These are phyloP conservation scores for Ennomos quercinarius DNA, from an alignment of 2,888 invertebrate species.

Conservation along the genomic window DNA sequence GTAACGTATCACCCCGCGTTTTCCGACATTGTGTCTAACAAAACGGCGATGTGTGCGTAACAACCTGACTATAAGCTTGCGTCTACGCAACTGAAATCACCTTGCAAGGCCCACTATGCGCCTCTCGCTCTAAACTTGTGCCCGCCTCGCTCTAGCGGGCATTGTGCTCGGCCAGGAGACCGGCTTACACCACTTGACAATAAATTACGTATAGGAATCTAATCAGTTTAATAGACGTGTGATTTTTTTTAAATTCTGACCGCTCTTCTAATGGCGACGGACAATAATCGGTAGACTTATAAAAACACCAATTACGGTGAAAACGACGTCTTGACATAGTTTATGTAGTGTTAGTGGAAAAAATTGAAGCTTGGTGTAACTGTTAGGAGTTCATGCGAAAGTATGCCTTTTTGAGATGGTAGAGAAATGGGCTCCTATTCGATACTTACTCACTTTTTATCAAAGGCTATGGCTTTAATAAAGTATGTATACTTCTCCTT, in stretches of 20 bases:
- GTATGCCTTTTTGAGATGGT: background rate
- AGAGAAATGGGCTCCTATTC: no score
- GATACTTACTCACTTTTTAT: no score
- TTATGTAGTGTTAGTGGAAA: slow-evolving; percentile 24
- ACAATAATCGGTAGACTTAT: slow-evolving; percentile 46
- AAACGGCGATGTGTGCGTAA: slow-evolving; percentile 68
- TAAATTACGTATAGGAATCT: slow-evolving; percentile 84
- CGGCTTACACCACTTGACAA: slow-evolving; percentile 74
- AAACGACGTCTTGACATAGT: slow-evolving; percentile 41
- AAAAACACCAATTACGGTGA: slow-evolving; percentile 45
- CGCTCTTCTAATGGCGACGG: slow-evolving; percentile 59
- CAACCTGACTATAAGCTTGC: slow-evolving; percentile 81
- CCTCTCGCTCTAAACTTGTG: slow-evolving; percentile 69
- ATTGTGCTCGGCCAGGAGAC: slow-evolving; percentile 71
- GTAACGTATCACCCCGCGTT: slow-evolving; percentile 49
- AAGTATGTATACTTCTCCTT: no score
- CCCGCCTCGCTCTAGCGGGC: slow-evolving; percentile 75
- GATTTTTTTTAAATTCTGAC: slow-evolving; percentile 69
- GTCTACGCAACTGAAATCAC: slow-evolving; percentile 84
- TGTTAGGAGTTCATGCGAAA: slow-evolving; percentile 15
- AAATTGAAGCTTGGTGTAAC: slow-evolving; percentile 19
- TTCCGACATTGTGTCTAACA: slow-evolving; percentile 64
- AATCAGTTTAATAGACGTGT: slow-evolving; percentile 83
- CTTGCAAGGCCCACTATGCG: slow-evolving; percentile 83
- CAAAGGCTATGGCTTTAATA: no score